phyloP scores from a whole-genome alignment of 2,113 vertebrate species.

The Capra hircus region DNA sequence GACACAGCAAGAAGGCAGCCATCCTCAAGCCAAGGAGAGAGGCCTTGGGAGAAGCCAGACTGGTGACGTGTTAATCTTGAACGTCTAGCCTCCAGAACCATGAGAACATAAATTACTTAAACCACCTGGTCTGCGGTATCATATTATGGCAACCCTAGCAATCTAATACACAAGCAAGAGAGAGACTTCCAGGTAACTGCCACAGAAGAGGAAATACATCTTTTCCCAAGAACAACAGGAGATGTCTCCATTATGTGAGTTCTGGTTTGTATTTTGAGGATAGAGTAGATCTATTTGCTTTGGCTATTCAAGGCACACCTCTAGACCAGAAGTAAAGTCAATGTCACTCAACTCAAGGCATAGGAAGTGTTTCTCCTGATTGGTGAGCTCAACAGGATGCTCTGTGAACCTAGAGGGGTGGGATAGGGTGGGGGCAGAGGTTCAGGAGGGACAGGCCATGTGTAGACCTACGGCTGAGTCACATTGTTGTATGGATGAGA shows the following conservation, averaged over 20 bases:
- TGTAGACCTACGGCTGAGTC: neutral
- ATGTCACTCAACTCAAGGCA: neutral
- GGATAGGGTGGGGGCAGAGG: neutral
- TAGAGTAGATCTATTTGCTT: neutral
- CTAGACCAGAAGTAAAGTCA: neutral
- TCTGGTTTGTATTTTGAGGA: neutral
- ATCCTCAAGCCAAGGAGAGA: neutral
- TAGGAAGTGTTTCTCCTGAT: neutral
- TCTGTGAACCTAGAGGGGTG: neutral
- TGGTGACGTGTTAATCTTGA: neutral
- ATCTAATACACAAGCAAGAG: neutral
- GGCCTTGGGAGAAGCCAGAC: neutral
- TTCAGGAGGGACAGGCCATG: neutral
- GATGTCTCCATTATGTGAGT: neutral
- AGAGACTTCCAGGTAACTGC: neutral
- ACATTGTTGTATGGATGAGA: neutral
- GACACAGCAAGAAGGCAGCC: neutral
- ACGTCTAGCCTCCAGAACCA: neutral
- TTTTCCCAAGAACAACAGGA: neutral
- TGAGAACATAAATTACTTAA: neutral
- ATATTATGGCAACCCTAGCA: neutral
- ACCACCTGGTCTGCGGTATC: neutral
- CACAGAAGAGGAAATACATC: neutral
- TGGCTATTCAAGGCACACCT: neutral
- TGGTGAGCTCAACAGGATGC: neutral